Evolutionary conservation across 2,888 invertebrate species (phyloP).

Genomic region (Nymphalis polychloros): DNA sequence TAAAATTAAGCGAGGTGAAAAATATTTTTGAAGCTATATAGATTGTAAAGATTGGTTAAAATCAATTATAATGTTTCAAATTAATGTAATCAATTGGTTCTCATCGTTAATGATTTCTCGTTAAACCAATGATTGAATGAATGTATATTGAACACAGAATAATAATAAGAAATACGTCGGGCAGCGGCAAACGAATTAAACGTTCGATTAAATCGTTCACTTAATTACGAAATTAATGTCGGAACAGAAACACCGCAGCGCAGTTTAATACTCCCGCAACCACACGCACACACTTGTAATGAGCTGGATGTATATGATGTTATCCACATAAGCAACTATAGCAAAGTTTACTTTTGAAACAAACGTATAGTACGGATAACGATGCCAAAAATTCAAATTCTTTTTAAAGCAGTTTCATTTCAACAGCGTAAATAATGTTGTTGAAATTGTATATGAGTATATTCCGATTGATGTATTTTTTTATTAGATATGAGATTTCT

Average conservation of each 20-base stretch:
- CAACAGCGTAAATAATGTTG: not conserved
- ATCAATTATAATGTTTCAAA: no score
- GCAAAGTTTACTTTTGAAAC: conserved; percentile 4
- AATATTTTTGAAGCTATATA: no score
- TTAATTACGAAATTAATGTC: conserved; percentile 73
- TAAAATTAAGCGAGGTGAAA: no score
- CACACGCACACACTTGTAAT: conserved; percentile 17
- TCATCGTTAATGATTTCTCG: conserved; percentile 1
- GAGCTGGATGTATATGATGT: conserved; percentile 8
- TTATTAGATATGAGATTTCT: no score
- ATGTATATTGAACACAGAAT: conserved; percentile 33
- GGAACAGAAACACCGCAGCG: conserved; percentile 46
- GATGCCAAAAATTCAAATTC: conserved; percentile 12
- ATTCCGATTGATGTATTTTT: not conserved
- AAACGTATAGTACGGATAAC: not conserved
- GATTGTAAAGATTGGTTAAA: no score
- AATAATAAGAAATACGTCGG: conserved; percentile 53
- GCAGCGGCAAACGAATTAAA: conserved; percentile 64
- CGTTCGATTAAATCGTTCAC: conserved; percentile 69
- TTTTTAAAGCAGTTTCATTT: conserved; percentile 4
- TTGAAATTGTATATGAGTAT: not conserved
- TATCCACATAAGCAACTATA: not conserved
- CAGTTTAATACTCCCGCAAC: conserved; percentile 36
- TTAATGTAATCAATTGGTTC: no score
- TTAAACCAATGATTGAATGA: no score